A percentile compares a stretch with the other conserved stretches of the same genome.
phyloP scores from a whole-genome alignment of 2,113 vertebrate genomes.

The Austrofundulus limnaeus region DNA sequence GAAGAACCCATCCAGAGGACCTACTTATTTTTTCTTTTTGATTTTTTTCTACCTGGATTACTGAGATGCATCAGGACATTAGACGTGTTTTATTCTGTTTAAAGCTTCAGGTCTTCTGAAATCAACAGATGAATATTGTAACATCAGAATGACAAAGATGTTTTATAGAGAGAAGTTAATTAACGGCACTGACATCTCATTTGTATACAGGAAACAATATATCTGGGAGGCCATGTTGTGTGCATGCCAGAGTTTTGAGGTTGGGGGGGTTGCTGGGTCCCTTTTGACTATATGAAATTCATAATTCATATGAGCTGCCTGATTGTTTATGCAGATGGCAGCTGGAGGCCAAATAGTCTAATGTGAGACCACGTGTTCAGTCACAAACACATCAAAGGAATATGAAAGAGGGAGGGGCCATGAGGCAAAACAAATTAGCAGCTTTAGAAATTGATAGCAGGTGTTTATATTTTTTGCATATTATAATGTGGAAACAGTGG shows the following conservation, averaged over 20 bases:
- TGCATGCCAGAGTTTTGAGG: background rate
- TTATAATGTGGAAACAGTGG: conserved; percentile 42
- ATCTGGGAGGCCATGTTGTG: conserved; percentile 23
- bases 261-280: conserved; percentile 5
- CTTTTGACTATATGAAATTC: conserved; percentile 68
- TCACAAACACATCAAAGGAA: conserved; percentile 58
- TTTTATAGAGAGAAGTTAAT: conserved; percentile 11
- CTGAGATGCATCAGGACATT: conserved; percentile 1
- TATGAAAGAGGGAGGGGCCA: conserved; percentile 37
- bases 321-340: conserved; percentile 66
- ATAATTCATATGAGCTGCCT: conserved; percentile 43
- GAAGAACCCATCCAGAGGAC: no score
- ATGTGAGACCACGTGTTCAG: conserved; percentile 49
- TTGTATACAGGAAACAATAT: conserved; percentile 7
- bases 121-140: background rate
- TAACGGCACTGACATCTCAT: conserved; percentile 8
- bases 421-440: conserved; percentile 63
- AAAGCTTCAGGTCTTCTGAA: background rate
- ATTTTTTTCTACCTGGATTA: no score
- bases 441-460: conserved; percentile 72
- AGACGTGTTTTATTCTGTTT: background rate
- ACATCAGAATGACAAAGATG: background rate
- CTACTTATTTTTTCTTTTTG: no score
- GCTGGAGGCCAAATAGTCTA: conserved; percentile 40
- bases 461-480: conserved; percentile 75